These are phyloP conservation scores for Allochrocebus solatus DNA, from an alignment of 2,797 vertebrate genomes.

Conservation along the genomic window DNA sequence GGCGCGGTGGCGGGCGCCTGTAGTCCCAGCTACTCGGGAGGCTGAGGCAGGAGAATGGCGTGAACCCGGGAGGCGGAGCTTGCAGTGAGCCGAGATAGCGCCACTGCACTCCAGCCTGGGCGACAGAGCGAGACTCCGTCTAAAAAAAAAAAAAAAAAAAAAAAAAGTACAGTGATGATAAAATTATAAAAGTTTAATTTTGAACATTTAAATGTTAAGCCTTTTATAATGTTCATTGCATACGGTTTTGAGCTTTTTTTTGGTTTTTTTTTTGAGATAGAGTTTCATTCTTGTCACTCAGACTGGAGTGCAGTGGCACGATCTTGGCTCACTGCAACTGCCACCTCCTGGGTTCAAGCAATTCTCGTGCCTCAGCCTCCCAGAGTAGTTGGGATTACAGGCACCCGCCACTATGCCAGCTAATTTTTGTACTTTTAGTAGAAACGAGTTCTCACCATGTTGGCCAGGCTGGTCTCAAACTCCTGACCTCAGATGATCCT, in stretches of 20 bases:
- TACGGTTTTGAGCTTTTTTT: neutral
- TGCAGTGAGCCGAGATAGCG: too few species aligned
- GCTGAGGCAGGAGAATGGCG: too few species aligned
- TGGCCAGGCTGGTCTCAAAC: neutral
- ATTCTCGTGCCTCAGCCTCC: neutral
- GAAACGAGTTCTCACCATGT: neutral
- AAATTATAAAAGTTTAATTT: slow-evolving; percentile 38
- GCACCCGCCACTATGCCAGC: too few species aligned
- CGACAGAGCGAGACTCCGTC: too few species aligned
- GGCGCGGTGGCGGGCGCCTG: too few species aligned
- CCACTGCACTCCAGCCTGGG: too few species aligned
- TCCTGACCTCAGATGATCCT: neutral
- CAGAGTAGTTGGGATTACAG: neutral
- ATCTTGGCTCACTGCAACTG: neutral
- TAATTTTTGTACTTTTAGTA: neutral
- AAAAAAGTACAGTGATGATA: neutral
- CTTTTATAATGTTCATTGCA: neutral
- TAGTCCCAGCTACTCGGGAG: too few species aligned
- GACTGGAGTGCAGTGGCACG: neutral
- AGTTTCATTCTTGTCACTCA: neutral
- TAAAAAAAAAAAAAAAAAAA: too few species aligned
- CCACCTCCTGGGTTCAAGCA: neutral
- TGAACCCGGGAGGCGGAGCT: too few species aligned
- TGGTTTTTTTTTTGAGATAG: neutral
- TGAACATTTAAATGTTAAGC: neutral